phyloP scores from a whole-genome alignment of 2,888 invertebrate species.

The Lumbricus terrestris region DNA sequence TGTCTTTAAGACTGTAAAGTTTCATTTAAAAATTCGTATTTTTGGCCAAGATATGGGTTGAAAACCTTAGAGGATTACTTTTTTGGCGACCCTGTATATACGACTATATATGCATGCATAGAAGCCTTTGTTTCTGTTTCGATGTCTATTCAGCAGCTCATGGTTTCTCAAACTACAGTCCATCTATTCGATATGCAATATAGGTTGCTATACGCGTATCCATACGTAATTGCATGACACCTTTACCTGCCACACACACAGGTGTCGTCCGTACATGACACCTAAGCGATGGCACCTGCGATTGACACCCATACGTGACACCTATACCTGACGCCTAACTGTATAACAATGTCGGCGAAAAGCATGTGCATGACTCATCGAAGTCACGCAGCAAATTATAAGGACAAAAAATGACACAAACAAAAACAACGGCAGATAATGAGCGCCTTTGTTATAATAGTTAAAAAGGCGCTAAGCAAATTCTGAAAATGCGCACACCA shows the following conservation, averaged over 20 bases:
- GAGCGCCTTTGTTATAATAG: not conserved
- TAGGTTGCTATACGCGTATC: not conserved
- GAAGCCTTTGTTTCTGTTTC: too few relatives aligned
- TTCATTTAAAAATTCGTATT: too few relatives aligned
- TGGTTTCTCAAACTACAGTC: not conserved
- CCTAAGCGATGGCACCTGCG: not conserved
- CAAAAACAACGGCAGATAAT: not conserved
- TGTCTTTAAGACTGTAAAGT: too few relatives aligned
- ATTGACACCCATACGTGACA: not conserved
- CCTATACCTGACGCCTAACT: not conserved
- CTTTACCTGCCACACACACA: not conserved
- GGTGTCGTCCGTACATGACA: not conserved
- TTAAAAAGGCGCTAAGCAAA: not conserved
- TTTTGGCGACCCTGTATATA: too few relatives aligned
- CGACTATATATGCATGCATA: too few relatives aligned
- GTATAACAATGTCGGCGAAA: not conserved
- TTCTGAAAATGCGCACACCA: not conserved
- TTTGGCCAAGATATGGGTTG: too few relatives aligned
- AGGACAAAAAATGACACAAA: too few relatives aligned
- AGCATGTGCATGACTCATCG: not conserved
- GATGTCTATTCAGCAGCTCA: not conserved
- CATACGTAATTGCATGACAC: not conserved
- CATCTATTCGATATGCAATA: too few relatives aligned
- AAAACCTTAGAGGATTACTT: too few relatives aligned
- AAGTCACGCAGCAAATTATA: too few relatives aligned